A percentile compares a stretch with the other conserved stretches of the same genome.
These are phyloP conservation scores for Pseudorectes ferrugineus DNA, from an alignment of 2,113 vertebrate genomes.

Conservation along the genomic window DNA sequence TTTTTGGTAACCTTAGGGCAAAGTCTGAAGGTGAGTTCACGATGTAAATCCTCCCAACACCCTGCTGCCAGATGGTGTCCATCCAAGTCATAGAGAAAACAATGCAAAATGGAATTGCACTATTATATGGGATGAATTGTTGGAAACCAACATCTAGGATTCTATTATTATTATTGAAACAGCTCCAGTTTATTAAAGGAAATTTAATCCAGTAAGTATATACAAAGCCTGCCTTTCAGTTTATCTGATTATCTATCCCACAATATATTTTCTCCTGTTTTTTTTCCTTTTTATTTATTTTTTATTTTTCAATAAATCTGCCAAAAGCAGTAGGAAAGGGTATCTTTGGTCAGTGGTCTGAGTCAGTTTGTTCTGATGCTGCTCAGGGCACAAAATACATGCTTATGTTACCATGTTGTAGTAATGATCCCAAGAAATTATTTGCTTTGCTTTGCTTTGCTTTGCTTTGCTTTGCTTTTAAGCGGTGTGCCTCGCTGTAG, in stretches of 20 bases:
- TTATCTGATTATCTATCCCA: not conserved
- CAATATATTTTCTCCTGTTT: not conserved
- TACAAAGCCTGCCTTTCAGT: not conserved
- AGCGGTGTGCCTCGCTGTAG: not conserved
- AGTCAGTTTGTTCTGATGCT: not conserved
- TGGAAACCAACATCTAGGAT: not conserved
- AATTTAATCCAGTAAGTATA: not conserved
- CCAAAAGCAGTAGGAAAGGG: not conserved
- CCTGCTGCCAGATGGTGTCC: not conserved
- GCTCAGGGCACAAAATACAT: not conserved
- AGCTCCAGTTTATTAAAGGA: not conserved
- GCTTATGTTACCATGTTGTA: not conserved
- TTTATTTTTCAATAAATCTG: not conserved
- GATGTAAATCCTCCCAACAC: not conserved
- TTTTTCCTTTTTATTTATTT: rapidly evolving
- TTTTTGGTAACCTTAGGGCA: not conserved
- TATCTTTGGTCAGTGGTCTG: not conserved
- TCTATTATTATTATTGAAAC: not conserved
- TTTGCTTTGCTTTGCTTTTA: not conserved
- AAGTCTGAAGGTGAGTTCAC: not conserved
- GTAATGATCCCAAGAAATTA: not conserved
- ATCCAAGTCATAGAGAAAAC: not conserved
- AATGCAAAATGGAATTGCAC: not conserved
- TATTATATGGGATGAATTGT: not conserved
- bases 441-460: not conserved